Percentiles rank a stretch among this genome's conserved stretches.
These are phyloP conservation scores for Seriola aureovittata DNA, from an alignment of 2,113 vertebrate species.

Conservation along the genomic window DNA sequence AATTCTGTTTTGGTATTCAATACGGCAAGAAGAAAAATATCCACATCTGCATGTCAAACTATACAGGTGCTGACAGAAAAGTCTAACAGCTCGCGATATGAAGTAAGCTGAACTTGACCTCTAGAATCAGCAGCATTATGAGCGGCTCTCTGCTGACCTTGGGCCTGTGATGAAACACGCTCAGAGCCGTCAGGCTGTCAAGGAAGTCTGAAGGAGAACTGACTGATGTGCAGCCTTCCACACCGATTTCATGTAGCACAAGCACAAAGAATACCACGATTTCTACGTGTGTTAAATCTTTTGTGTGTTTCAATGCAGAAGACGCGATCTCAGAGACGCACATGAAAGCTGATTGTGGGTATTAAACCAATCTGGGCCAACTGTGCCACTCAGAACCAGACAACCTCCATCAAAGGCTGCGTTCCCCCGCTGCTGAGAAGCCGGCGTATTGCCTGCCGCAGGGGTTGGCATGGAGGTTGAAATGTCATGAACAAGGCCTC, in stretches of 20 bases:
- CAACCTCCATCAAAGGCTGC: conserved; percentile 46
- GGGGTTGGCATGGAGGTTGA: conserved; percentile 59
- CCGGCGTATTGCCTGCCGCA: conserved; percentile 24
- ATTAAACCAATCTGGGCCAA: conserved; percentile 49
- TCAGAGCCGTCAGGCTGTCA: background rate
- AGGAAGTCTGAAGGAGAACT: conserved; percentile 18
- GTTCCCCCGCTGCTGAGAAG: conserved; percentile 42
- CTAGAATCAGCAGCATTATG: background rate
- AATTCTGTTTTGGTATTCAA: background rate
- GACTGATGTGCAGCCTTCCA: background rate
- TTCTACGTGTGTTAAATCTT: conserved; percentile 34
- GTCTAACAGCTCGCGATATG: background rate
- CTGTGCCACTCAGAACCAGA: conserved; percentile 47
- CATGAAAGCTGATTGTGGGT: conserved; percentile 47
- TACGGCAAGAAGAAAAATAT: background rate
- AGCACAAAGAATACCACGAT: conserved; percentile 19
- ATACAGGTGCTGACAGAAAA: background rate
- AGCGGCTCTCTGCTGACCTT: background rate
- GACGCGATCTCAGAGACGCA: conserved; percentile 37
- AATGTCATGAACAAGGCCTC: conserved; percentile 55
- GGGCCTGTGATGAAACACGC: background rate
- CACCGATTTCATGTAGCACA: background rate
- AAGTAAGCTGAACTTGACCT: background rate
- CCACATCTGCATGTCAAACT: background rate
- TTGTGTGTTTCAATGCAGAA: conserved; percentile 14